These are phyloP conservation scores for Oscheius sp. DNA, from an alignment of 2,888 invertebrate genomes.

Conservation along the genomic window DNA sequence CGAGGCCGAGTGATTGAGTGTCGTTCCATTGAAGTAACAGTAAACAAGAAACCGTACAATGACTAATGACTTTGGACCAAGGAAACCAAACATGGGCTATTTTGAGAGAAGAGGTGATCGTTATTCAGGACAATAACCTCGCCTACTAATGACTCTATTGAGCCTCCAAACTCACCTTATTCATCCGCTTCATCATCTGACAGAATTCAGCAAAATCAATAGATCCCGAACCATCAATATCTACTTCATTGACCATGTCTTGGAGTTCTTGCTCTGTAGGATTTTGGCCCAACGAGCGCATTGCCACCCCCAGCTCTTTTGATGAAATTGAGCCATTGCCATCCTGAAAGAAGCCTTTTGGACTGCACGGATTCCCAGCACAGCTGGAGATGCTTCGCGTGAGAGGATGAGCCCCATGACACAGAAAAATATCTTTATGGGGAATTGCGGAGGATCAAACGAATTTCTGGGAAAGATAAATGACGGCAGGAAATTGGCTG, in stretches of 20 bases:
- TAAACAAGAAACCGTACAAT: slow-evolving; percentile 5
- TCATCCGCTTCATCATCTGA: slow-evolving; percentile 70
- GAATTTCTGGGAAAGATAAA: no score
- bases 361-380: not conserved
- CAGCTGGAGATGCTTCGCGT: no score
- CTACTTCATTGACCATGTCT: slow-evolving; percentile 70
- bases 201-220: slow-evolving; percentile 70
- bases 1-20: slow-evolving; percentile 25
- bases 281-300: slow-evolving; percentile 71
- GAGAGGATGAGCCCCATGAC: no score
- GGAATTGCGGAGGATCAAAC: no score
- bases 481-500: not conserved
- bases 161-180: slow-evolving; percentile 46
- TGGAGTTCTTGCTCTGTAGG: slow-evolving; percentile 71
- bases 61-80: not conserved
- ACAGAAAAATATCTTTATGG: not conserved
- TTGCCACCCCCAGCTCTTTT: slow-evolving; percentile 71
- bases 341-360: slow-evolving; percentile 59
- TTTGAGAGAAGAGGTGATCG: no score
- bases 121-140: no score
- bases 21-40: slow-evolving; percentile 2
- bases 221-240: slow-evolving; percentile 68
- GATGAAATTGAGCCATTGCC: slow-evolving; percentile 70
- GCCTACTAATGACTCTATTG: not conserved
- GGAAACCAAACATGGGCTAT: not conserved